Conservation (phyloP, 2,888 invertebrate genomes). For the Trissolcus japonicus region DNA sequence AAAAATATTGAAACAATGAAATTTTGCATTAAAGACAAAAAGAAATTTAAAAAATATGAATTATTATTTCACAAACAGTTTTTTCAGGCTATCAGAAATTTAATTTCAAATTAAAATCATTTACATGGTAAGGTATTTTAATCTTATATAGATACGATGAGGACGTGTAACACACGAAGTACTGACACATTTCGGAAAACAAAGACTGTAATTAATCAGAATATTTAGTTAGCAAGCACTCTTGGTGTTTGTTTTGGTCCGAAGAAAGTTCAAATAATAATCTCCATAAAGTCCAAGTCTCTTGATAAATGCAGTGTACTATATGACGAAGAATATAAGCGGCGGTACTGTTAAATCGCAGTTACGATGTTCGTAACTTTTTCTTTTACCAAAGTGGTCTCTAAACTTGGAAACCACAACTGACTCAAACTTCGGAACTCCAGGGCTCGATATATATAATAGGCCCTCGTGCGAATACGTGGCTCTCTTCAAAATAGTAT, state of each 20-base stretch:
- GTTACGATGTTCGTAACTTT: constrained; percentile 60
- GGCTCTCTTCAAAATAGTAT: constrained; percentile 49
- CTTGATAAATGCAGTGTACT: constrained; percentile 12
- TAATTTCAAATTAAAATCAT: no score
- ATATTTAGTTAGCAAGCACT: constrained; percentile 17
- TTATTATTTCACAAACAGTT: no score
- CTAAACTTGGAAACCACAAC: constrained; percentile 66
- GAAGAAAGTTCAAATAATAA: constrained; percentile 42
- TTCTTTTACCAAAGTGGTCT: constrained; percentile 61
- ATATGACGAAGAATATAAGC: constrained; percentile 35
- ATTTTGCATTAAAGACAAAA: no score
- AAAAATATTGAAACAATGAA: no score
- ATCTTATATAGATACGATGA: no score
- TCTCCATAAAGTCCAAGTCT: constrained; percentile 27
- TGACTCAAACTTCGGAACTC: constrained; percentile 60
- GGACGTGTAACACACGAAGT: constrained; percentile 1
- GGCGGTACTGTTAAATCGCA: constrained; percentile 54
- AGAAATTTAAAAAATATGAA: no score
- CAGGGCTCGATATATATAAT: constrained; percentile 43
- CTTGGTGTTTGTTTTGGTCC: constrained; percentile 27
- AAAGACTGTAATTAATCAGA: constrained; percentile 33
- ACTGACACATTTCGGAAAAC: constrained; percentile 9
- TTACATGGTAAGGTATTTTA: no score
- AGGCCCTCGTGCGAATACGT: constrained; percentile 48
- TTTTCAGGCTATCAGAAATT: no score